Conservation (phyloP, 92 coral and sea anemone species). For the Blastomussa wellsi region DNA sequence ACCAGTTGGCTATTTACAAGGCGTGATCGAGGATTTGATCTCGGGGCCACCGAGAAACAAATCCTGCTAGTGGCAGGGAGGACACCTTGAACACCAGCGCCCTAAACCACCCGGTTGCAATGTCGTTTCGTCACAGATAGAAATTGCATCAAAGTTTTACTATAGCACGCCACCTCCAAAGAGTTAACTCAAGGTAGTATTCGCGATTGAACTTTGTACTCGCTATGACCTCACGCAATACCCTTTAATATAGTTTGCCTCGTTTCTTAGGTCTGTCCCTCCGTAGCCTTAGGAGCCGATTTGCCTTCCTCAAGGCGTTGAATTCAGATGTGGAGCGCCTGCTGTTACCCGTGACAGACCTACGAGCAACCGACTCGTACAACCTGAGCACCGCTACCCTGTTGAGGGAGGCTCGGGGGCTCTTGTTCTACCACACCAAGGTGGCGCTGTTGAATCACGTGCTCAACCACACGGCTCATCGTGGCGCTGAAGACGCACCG, state of each 20-base stretch:
- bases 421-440: conserved; percentile 92
- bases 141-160: too few species aligned
- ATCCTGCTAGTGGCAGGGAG: too few species aligned
- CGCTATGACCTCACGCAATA: neutral
- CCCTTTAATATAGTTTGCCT: neutral
- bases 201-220: neutral
- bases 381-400: conserved; percentile 82
- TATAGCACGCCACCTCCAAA: too few species aligned
- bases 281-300: conserved; percentile 84
- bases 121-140: too few species aligned
- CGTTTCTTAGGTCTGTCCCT: conserved; percentile 62
- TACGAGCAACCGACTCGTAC: conserved; percentile 71
- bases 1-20: too few species aligned
- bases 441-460: conserved; percentile 88
- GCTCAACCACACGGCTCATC: conserved; percentile 91
- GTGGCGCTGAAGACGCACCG: conserved; percentile 72
- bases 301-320: conserved; percentile 87
- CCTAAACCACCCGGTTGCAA: too few species aligned
- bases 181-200: neutral
- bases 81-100: too few species aligned
- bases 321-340: conserved; percentile 85
- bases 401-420: conserved; percentile 71
- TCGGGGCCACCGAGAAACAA: too few species aligned
- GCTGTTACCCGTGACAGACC: conserved; percentile 86
- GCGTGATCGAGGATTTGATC: too few species aligned